Conservation (phyloP, 2,113 vertebrate species). For the Elgaria multicarinata region DNA sequence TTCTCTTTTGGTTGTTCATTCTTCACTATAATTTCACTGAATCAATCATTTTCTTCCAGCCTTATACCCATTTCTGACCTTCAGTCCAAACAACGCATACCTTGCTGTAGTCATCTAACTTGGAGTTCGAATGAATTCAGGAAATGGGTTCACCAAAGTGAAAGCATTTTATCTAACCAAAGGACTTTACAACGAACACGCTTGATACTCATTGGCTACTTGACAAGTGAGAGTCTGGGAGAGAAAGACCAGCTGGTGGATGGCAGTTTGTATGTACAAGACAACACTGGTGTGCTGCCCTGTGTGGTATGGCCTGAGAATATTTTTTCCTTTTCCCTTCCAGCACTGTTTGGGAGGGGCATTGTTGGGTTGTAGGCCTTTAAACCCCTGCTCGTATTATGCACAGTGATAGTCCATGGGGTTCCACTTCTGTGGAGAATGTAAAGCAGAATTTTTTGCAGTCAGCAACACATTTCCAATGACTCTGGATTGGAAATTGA, state of each 20-base stretch:
- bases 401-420: not conserved
- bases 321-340: not conserved
- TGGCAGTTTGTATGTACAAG: slow-evolving; percentile 76
- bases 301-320: slow-evolving; percentile 77
- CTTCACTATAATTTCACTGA: not conserved
- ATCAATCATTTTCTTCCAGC: slow-evolving; percentile 56
- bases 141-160: slow-evolving; percentile 74
- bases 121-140: slow-evolving; percentile 83
- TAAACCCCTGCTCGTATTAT: not conserved
- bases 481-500: not conserved
- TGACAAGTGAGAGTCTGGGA: slow-evolving; percentile 70
- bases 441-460: not conserved
- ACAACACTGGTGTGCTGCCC: slow-evolving; percentile 75
- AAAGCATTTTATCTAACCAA: slow-evolving; percentile 44
- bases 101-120: slow-evolving; percentile 84
- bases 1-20: not conserved
- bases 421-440: not conserved
- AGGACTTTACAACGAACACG: slow-evolving; percentile 74
- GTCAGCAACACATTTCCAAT: no score
- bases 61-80: slow-evolving; percentile 80
- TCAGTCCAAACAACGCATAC: slow-evolving; percentile 70
- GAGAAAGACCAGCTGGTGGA: slow-evolving; percentile 49
- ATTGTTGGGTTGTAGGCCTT: not conserved
- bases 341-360: not conserved
- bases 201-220: slow-evolving; percentile 83